phyloP scores from a whole-genome alignment of 2,888 invertebrate species.

The Diarsia dahlii region DNA sequence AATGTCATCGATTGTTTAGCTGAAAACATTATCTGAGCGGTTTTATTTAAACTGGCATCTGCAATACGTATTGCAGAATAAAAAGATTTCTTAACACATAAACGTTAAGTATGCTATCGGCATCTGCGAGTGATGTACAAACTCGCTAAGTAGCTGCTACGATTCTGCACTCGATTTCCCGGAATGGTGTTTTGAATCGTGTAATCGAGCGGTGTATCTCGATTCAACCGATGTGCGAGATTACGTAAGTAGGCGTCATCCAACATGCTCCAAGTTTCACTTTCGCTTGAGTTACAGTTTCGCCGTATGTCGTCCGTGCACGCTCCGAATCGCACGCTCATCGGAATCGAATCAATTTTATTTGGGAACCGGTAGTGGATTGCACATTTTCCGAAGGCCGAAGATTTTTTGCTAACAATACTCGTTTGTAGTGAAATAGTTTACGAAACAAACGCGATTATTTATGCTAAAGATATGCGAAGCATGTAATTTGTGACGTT shows the following conservation, averaged over 20 bases:
- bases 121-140: slow-evolving; percentile 69
- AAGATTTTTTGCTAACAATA: slow-evolving; percentile 61
- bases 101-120: slow-evolving; percentile 64
- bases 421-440: slow-evolving; percentile 65
- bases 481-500: slow-evolving; percentile 50
- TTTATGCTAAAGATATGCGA: slow-evolving; percentile 67
- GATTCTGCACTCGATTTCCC: slow-evolving; percentile 71
- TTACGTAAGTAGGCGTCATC: slow-evolving; percentile 81
- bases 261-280: slow-evolving; percentile 83
- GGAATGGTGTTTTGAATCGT: slow-evolving; percentile 74
- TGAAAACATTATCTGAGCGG: slow-evolving; percentile 51
- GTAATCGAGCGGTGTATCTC: slow-evolving; percentile 76
- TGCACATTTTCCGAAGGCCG: slow-evolving; percentile 69
- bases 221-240: slow-evolving; percentile 70
- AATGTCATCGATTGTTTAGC: slow-evolving; percentile 66
- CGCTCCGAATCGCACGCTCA: slow-evolving; percentile 67
- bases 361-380: slow-evolving; percentile 78
- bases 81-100: slow-evolving; percentile 69
- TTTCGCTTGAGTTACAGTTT: slow-evolving; percentile 87
- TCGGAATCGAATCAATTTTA: slow-evolving; percentile 68
- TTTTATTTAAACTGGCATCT: slow-evolving; percentile 41
- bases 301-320: slow-evolving; percentile 69
- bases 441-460: slow-evolving; percentile 72
- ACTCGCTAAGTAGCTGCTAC: slow-evolving; percentile 59
- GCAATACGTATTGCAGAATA: slow-evolving; percentile 55